A percentile compares a stretch with the other conserved stretches of the same genome.
Evolutionary conservation across 2,797 vertebrate species (phyloP).

Genomic region (Bovichtus diacanthus): DNA sequence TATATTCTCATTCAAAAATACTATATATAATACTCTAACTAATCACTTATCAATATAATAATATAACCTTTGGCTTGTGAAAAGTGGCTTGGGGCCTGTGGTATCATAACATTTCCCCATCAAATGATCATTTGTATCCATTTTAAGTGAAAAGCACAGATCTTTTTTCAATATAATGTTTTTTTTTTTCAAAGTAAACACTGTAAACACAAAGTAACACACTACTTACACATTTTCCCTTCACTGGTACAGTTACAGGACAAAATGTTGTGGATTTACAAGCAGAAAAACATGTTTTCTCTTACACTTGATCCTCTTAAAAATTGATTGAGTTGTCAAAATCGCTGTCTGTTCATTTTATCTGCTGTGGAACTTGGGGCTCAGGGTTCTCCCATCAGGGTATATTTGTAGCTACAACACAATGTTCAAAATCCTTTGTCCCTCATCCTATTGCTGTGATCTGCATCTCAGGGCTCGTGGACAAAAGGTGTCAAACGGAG

Average conservation of each 20-base stretch:
- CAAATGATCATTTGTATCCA: background rate
- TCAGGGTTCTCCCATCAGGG: slow-evolving; percentile 71
- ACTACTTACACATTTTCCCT: too few relatives aligned
- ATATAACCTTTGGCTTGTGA: background rate
- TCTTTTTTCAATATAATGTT: background rate
- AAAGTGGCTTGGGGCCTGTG: background rate
- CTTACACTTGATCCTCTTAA: background rate
- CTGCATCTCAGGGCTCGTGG: slow-evolving; percentile 70
- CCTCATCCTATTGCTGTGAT: slow-evolving; percentile 71
- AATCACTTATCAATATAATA: background rate
- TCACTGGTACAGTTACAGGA: background rate
- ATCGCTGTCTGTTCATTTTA: slow-evolving; percentile 36
- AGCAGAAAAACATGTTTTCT: background rate
- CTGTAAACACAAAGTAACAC: too few relatives aligned
- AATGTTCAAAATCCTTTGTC: slow-evolving; percentile 81
- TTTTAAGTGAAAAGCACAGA: too few relatives aligned
- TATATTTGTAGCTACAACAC: slow-evolving; percentile 81
- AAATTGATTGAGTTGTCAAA: slow-evolving; percentile 77
- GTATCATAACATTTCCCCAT: background rate
- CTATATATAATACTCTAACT: too few relatives aligned
- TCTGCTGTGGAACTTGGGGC: slow-evolving; percentile 49
- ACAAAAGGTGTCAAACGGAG: slow-evolving; percentile 85
- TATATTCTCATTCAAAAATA: background rate
- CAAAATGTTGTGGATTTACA: background rate
- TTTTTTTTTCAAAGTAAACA: background rate